Evolutionary conservation across 2,113 vertebrate genomes (phyloP), one percentile per base, ranked within the genome.

Genomic region (Tor tambroides): DNA sequence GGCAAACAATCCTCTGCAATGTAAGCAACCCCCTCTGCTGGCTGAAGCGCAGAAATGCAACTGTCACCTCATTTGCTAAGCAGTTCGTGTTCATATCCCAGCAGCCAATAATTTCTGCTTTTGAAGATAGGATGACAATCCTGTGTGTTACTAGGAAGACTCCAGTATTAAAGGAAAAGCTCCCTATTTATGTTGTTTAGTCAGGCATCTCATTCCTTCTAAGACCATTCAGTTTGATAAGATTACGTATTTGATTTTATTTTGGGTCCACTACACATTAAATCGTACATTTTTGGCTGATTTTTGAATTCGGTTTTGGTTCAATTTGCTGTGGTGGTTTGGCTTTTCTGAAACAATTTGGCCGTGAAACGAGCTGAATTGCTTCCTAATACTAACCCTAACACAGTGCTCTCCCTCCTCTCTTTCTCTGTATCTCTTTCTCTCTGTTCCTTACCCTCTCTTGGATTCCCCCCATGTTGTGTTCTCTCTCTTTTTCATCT

Each of bases 351-450:
- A 88, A 87, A 65, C 46, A 84, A 72, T 87, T 88, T 89, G 88
- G 89, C 89, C 54, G 30, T 88, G 54, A 89, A 84, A 86, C 88
- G 87, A 91, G 91, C 91, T 93, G 91, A 93, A 94, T 93, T 92
- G 90, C 92, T 93, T 92, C 86, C 84, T 93, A 89, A 83, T 92
- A 94, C 94, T 94, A 94, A 95, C 93, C 90, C 87, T 94, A 94
- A 94, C 93, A 92, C 89, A 91, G 86, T 92, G 93, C 93, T 94
- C 86, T 93, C 88, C 86, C 82, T 82, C 87, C 85, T 78, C 69
- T 85, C 83, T 87, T 83, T 89, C 83, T 56, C 82, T 75, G 26
- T 77, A 26, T 88, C 84, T 86, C 88, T 84, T 69, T 49, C 87
- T 87, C 49, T 86, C 30, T 87, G 30, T 85, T 32, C 67, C 69